Percentiles rank a stretch among this genome's conserved stretches.
phyloP scores from a whole-genome alignment of 2,113 vertebrate species.

The Gavialis gangeticus region DNA sequence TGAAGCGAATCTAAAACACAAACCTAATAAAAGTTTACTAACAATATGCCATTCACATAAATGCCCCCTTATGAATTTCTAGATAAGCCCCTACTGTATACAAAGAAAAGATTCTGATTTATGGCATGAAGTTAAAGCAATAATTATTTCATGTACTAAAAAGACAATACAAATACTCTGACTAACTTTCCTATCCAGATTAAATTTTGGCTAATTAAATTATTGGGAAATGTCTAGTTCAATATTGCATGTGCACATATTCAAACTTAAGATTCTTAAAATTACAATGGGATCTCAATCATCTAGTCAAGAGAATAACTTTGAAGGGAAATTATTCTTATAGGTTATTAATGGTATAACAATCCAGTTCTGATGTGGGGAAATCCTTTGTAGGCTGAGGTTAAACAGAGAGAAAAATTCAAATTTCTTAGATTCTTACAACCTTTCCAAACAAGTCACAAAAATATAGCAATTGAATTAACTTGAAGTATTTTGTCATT shows the following conservation, averaged over 20 bases:
- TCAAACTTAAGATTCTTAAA: background rate
- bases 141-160: background rate
- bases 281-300: background rate
- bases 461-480: background rate
- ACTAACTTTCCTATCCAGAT: background rate
- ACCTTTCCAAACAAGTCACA: constrained; percentile 1
- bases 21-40: background rate
- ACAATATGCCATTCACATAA: background rate
- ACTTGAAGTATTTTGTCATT: background rate
- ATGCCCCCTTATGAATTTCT: background rate
- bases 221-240: background rate
- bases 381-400: background rate
- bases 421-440: background rate
- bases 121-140: background rate
- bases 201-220: background rate
- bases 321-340: background rate
- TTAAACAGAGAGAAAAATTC: background rate
- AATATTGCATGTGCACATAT: background rate
- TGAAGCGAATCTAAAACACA: background rate
- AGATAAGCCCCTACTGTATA: background rate
- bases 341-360: background rate
- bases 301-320: background rate
- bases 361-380: background rate
- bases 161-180: background rate
- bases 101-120: background rate